Evolutionary conservation across 2,113 vertebrate species (phyloP), one percentile per base, ranked within the genome.

Genomic region (Mustela lutreola): DNA sequence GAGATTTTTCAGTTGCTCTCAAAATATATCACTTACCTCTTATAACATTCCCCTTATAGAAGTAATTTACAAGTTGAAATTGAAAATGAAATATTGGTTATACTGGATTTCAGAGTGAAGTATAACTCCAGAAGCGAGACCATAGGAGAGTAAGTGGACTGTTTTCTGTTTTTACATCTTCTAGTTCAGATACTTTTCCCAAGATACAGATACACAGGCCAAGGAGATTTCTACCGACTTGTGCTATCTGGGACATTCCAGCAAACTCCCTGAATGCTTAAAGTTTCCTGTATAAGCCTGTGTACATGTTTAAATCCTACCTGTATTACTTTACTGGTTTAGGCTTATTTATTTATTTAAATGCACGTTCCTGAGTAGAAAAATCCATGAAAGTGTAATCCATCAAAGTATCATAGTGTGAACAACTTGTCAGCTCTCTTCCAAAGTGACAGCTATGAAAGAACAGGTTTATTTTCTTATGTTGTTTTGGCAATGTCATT

Each of bases 31-130:
- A 79, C 81, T 97, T 96, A 89, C 8, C 31, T 78, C 76, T 97
- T 96, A 71, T 6, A 89, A 80, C 31, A 86, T 82, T 94, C 28
- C 2, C 89, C 22, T 91, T 92, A 81, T n/a, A 94, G 56, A 96
- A 95, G 33, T 96, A 82, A 96, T 97, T 97, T 98, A 78, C 65
- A 95, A 94, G 92, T 88, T 93, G 39, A 97, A 97, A 96, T 91
- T 97, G 78, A 96, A 97, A 97, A 97, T 95, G 53, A 95, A 95
- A 94, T 63, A 78, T 80, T 82, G 50, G 19, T 76, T 87, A 80
- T 58, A 39, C 31, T 94, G 60, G 45, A 91, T 98, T 97, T 94
- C 92, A 96, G 65, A 76, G 56, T 70, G 24, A 11, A 86, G 33
- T 62, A 39, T 79, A 85, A 86, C 85, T 88, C 19, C 62, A 58